Percentiles rank a stretch among this genome's conserved stretches.
Conservation (phyloP, 2,797 vertebrate species). For the Pangasius krempfi region DNA sequence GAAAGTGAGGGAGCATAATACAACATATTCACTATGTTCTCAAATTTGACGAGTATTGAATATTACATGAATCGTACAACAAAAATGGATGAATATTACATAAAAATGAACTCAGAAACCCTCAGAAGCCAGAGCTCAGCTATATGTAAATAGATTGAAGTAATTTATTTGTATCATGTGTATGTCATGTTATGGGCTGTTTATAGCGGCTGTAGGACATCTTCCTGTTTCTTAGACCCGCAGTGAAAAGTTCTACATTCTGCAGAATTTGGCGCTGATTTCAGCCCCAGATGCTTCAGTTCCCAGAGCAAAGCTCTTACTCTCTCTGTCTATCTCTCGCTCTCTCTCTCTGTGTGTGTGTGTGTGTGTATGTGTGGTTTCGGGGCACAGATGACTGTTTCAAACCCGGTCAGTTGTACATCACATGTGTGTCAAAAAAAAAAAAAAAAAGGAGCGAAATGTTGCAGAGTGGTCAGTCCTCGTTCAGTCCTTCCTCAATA, state of each 20-base stretch:
- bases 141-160: neutral
- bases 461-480: conserved; percentile 40
- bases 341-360: neutral
- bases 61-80: neutral
- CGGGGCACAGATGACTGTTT: conserved; percentile 41
- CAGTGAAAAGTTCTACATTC: neutral
- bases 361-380: conserved; percentile 17
- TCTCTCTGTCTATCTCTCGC: neutral
- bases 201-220: neutral
- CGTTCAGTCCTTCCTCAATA: conserved; percentile 41
- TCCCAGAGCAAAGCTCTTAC: conserved; percentile 27
- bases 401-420: conserved; percentile 46
- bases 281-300: conserved; percentile 39
- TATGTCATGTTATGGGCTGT: neutral
- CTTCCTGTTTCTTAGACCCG: neutral
- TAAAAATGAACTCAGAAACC: neutral
- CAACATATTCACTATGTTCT: neutral
- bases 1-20: neutral
- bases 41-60: neutral
- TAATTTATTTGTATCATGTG: neutral
- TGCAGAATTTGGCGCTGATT: conserved; percentile 26
- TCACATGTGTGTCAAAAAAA: conserved; percentile 20
- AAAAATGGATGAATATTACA: neutral
- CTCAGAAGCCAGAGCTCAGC: neutral
- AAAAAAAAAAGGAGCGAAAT: conserved; percentile 36